Evolutionary conservation across 2,113 vertebrate genomes (phyloP).

Genomic region (Tor tambroides): DNA sequence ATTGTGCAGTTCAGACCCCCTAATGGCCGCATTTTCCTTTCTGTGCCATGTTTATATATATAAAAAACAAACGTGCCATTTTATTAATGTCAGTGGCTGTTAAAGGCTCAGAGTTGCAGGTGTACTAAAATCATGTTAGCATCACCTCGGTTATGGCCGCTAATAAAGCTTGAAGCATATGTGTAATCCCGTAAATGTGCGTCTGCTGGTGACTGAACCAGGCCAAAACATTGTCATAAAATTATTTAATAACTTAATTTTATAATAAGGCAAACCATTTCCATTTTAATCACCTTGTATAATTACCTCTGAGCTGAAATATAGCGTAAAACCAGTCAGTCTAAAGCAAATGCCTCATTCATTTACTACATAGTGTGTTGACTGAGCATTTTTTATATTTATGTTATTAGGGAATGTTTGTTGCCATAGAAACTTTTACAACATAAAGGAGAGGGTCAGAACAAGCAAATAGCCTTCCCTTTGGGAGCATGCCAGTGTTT

Average conservation of each 20-base stretch:
- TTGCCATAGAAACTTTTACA: no score
- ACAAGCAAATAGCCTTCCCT: neutral
- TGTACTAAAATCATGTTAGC: constrained; percentile 8
- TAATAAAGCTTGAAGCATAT: neutral
- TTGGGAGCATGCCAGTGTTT: no score
- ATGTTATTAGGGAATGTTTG: no score
- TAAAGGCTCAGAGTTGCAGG: neutral
- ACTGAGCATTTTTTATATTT: no score
- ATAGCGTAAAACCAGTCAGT: neutral
- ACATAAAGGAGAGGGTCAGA: no score
- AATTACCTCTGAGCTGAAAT: neutral
- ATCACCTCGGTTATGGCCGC: neutral
- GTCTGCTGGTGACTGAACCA: neutral
- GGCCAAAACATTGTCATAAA: neutral
- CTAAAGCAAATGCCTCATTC: no score
- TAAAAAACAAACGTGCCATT: neutral
- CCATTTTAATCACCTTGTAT: neutral
- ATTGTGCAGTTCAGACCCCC: constrained; percentile 15
- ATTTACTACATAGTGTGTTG: no score
- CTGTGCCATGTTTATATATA: constrained; percentile 24
- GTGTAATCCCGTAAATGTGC: neutral
- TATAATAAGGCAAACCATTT: neutral
- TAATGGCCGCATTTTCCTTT: constrained; percentile 46
- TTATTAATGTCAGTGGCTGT: constrained; percentile 31
- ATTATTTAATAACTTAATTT: neutral